phyloP scores from a whole-genome alignment of 2,888 invertebrate genomes.

The Calameuta idolon region DNA sequence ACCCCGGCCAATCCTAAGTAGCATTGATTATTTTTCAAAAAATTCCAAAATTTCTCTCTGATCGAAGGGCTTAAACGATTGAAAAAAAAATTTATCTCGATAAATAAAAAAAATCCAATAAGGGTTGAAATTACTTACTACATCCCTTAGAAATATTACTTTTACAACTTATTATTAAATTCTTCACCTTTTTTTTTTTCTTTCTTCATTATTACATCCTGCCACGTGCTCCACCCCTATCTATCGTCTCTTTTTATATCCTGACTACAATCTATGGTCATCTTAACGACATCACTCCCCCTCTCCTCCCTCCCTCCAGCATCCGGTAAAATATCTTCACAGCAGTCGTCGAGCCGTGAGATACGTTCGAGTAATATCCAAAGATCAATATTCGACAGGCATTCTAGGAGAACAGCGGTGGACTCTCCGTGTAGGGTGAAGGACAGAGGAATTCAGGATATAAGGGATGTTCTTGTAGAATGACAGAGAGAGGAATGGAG shows the following conservation, averaged over 20 bases:
- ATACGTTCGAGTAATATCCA: constrained; percentile 28
- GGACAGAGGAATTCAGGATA: constrained; percentile 6
- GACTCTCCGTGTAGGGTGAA: constrained; percentile 6
- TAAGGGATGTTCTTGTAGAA: constrained; percentile 13
- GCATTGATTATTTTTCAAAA: neutral
- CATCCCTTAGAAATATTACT: neutral
- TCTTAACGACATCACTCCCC: constrained; percentile 12
- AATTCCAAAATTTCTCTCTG: neutral
- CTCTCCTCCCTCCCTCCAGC: neutral
- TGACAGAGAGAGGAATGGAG: constrained; percentile 2
- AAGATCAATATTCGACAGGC: constrained; percentile 32
- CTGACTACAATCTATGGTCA: constrained; percentile 32
- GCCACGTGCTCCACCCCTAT: neutral
- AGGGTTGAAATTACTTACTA: neutral
- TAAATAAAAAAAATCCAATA: neutral
- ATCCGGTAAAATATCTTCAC: constrained; percentile 7
- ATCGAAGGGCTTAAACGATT: neutral
- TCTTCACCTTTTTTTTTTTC: constrained; percentile 7
- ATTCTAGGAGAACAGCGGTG: constrained; percentile 2
- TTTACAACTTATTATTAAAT: neutral
- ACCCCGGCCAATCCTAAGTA: constrained; percentile 8
- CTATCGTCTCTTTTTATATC: constrained; percentile 11
- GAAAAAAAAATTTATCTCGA: neutral
- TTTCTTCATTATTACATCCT: neutral
- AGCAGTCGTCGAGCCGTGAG: constrained; percentile 5